Base-by-base conservation (phyloP, 2,113 vertebrate genomes). In the Turnix velox region DNA sequence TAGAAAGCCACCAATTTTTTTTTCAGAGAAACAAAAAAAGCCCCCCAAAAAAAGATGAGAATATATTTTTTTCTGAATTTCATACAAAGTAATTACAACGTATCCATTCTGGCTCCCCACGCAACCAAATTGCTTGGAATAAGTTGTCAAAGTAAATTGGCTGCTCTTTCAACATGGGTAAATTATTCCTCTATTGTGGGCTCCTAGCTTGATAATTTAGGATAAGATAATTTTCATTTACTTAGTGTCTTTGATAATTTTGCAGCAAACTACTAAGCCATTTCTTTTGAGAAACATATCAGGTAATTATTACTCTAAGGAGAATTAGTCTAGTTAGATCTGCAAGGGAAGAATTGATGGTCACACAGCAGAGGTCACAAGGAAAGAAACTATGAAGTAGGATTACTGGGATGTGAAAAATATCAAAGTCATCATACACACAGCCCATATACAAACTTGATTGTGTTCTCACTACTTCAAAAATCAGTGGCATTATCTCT, bases 81-180 rank as follows among this genome's bases (percentile, higher is more conserved):
- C 91, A 84, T 71, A 76, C 83, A 73, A 37, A 91, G 54, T 92
- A 96, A 97, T 95, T 96, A 95, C 85, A 52, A 43, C 25, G 15
- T 73, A 93, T 91, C 69, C n/a, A 25, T 78, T 90, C 78, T 89
- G 82, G 71, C 43, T 91, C 71, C 59, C 71, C 68, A 66, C 1
- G 31, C 67, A 73, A 35, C 51, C 61, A 94, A 92, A 96, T 96
- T 95, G 86, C 94, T 95, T 94, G 79, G 90, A 96, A 94, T 86
- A 95, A 94, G 68, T 96, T 94, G 91, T 95, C 92, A 92, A 88
- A 95, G 93, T 92, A 95, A 96, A 97, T 96, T 96, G 92, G 89
- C 74, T 94, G 94, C 96, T 97, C 91, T 95, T 96, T 97, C 87
- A 96, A 93, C 94, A 94, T 94, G 93, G 83, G 86, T 91, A 96